Base-by-base conservation (phyloP, 2,797 vertebrate genomes). In the Amphiprion clarkii region DNA sequence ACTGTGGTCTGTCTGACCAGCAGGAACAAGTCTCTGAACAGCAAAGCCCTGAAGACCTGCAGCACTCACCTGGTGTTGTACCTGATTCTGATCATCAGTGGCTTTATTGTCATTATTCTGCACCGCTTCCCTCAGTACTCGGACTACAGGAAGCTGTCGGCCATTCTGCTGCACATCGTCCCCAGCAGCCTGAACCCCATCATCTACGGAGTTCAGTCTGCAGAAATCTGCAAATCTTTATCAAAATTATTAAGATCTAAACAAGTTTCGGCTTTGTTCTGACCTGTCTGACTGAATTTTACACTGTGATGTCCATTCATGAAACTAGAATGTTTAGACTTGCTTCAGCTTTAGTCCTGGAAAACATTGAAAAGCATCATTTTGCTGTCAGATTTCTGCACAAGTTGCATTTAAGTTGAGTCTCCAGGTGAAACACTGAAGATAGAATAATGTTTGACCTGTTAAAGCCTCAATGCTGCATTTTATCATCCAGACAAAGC, bases 1-100 rank as follows among this genome's bases (percentile, higher is more conserved):
- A 49, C 77, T 4, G 44, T 58, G 0, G 62, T 76, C 14, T 90
- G 87, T 59, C 33, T 86, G 36, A 85, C 49, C 10, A 86, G 59
- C 27, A 86, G 82, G 0, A 90, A 23, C 69, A 83, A 79, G 55
- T 53, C 80, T 36, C 33, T 88, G 33, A 91, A 91, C 76, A 88
- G 71, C 27, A 27, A 27, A 27, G 27, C 27, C 61, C 2, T 71
- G 54, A 76, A 65, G 33, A 83, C 81, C 63, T 79, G 81, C 68
- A 83, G 81, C 64, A 84, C 82, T 55, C 82, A 89, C 1, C 74
- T 89, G 1, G 31, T 55, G 1, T 9, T 83, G 0, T 91, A 86
- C 64, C 29, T 88, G 0, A 63, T 88, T 0, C 70, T 91, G 88
- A 0, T 81, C 0, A 17, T 53, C 0, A 8, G 44, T 52, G 80